Conservation (phyloP, 1,140 invertebrate genomes). For the Campoletis sonorensis region DNA sequence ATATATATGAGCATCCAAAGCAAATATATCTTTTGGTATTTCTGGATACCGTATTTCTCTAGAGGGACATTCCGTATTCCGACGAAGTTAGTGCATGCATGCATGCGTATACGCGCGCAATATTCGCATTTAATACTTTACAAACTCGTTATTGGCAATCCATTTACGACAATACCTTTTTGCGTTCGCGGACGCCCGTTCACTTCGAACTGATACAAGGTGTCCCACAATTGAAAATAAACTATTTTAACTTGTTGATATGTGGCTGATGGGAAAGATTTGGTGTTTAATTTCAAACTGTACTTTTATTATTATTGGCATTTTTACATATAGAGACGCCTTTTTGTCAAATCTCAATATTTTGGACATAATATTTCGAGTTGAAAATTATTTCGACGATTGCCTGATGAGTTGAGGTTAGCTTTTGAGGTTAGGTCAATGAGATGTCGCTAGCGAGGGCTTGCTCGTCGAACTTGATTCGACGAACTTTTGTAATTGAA, state of each 20-base stretch:
- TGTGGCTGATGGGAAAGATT: no score
- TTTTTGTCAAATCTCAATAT: no score
- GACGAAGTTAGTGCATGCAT: slow-evolving; percentile 24
- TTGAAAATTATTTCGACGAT: no score
- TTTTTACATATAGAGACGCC: no score
- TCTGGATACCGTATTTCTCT: slow-evolving; percentile 4
- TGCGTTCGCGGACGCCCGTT: background rate
- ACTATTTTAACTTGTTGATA: no score
- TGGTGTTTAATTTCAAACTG: no score
- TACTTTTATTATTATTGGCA: no score
- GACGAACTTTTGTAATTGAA: no score
- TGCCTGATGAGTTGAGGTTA: background rate
- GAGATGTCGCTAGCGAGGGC: no score
- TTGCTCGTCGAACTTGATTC: no score
- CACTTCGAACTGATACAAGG: background rate
- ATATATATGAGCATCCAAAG: background rate
- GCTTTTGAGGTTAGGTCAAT: background rate
- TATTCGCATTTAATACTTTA: slow-evolving; percentile 47
- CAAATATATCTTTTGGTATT: background rate
- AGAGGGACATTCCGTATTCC: slow-evolving; percentile 41
- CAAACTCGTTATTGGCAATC: slow-evolving; percentile 52
- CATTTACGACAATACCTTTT: slow-evolving; percentile 53
- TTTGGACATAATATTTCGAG: no score
- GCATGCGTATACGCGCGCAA: background rate
- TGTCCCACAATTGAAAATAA: no score